Evolutionary conservation across 2,113 vertebrate genomes (phyloP).

Genomic region (Emydocephalus ijimae): DNA sequence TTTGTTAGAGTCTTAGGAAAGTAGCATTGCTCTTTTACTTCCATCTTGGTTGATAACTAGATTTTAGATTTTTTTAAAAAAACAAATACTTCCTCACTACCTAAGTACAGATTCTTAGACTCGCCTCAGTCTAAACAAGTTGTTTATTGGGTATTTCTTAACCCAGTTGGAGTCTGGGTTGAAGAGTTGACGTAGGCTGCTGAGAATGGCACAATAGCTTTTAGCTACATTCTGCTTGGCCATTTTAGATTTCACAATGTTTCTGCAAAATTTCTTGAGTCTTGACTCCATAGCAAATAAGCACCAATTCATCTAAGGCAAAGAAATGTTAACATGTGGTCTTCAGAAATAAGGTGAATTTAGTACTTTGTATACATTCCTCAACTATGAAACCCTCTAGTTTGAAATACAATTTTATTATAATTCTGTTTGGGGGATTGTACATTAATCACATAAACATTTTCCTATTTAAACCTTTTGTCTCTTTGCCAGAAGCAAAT

Average conservation of each 20-base stretch:
- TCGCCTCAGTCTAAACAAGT: neutral
- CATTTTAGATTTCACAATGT: neutral
- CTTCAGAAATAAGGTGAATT: neutral
- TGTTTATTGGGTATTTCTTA: neutral
- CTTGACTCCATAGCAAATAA: neutral
- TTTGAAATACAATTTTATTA: neutral
- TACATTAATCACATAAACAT: neutral
- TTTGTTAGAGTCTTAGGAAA: neutral
- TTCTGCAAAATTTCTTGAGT: neutral
- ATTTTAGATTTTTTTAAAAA: neutral
- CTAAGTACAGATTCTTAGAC: neutral
- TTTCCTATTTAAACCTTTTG: neutral
- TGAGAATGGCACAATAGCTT: neutral
- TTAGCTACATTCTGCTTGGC: neutral
- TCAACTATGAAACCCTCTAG: neutral
- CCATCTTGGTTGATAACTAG: neutral
- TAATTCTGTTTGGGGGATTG: neutral
- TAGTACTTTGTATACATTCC: neutral
- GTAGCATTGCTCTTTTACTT: neutral
- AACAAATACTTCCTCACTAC: neutral
- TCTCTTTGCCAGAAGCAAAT: neutral
- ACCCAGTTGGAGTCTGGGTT: neutral
- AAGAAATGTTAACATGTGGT: neutral
- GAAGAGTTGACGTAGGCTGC: neutral
- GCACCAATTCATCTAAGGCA: neutral